Percentiles rank a stretch among this genome's conserved stretches.
Conservation (phyloP, 2,888 invertebrate species). For the Chelonus formosanus region DNA sequence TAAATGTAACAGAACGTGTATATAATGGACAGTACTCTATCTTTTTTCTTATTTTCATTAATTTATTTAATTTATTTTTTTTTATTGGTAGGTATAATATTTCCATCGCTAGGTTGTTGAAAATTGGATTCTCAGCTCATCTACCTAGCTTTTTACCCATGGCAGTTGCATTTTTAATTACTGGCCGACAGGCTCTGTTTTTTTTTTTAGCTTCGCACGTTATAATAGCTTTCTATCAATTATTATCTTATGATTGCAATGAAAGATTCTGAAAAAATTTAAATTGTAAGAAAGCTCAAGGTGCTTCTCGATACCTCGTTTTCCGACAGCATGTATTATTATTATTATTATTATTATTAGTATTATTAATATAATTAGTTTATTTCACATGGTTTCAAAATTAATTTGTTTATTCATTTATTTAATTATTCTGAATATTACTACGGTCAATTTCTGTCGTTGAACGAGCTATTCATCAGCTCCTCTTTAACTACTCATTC, state of each 20-base stretch:
- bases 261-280: constrained; percentile 32
- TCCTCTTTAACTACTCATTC: constrained; percentile 28
- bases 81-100: constrained; percentile 40
- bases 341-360: constrained; percentile 7
- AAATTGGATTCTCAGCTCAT: constrained; percentile 60
- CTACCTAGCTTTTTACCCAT: constrained; percentile 57
- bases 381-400: not conserved
- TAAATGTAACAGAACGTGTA: constrained; percentile 43
- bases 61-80: constrained; percentile 16
- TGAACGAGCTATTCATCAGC: constrained; percentile 7
- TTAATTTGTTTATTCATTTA: not conserved
- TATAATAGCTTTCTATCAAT: constrained; percentile 43
- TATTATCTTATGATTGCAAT: constrained; percentile 40
- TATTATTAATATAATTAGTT: constrained; percentile 1
- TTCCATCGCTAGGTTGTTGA: constrained; percentile 57
- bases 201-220: constrained; percentile 45
- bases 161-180: constrained; percentile 62
- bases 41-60: constrained; percentile 22
- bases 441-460: not conserved
- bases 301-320: constrained; percentile 13
- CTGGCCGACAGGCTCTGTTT: constrained; percentile 57
- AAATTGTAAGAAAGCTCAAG: constrained; percentile 21
- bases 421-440: not conserved
- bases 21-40: constrained; percentile 49
- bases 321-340: constrained; percentile 14